Evolutionary conservation across 2,113 vertebrate species (phyloP).

Genomic region (Poeciliopsis prolifica): DNA sequence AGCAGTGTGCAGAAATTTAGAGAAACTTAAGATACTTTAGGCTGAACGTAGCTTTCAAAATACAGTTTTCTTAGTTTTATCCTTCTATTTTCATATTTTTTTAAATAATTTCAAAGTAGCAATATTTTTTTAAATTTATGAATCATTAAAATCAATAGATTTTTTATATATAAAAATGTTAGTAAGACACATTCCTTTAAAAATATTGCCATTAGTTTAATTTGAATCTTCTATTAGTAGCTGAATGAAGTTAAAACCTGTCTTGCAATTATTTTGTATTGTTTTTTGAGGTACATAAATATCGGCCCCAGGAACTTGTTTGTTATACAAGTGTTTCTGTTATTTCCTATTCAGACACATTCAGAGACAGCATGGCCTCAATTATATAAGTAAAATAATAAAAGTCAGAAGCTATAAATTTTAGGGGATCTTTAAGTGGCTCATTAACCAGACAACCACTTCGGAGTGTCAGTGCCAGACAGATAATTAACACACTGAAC

Average conservation of each 20-base stretch:
- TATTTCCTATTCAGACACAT: not conserved
- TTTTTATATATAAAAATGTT: too few relatives aligned
- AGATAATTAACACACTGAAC: constrained; percentile 1
- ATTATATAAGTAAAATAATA: not conserved
- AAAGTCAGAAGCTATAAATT: not conserved
- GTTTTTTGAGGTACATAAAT: not conserved
- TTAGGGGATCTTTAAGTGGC: not conserved
- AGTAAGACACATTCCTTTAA: not conserved
- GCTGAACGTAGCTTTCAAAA: too few relatives aligned
- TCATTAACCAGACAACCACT: not conserved
- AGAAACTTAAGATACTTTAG: too few relatives aligned
- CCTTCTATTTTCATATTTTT: too few relatives aligned
- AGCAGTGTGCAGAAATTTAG: too few relatives aligned
- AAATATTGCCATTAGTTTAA: not conserved
- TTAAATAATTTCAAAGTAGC: too few relatives aligned
- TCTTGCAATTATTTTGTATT: not conserved
- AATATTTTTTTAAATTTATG: too few relatives aligned
- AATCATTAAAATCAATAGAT: too few relatives aligned
- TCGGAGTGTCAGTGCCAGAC: not conserved
- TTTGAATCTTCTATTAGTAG: too few relatives aligned
- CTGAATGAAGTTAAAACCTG: too few relatives aligned
- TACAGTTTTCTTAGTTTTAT: too few relatives aligned
- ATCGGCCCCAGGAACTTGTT: not conserved
- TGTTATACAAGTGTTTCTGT: not conserved
- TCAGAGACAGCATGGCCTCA: not conserved